Evolutionary conservation across 2,888 invertebrate genomes (phyloP).

Genomic region (Cryptophagus acutangulus): DNA sequence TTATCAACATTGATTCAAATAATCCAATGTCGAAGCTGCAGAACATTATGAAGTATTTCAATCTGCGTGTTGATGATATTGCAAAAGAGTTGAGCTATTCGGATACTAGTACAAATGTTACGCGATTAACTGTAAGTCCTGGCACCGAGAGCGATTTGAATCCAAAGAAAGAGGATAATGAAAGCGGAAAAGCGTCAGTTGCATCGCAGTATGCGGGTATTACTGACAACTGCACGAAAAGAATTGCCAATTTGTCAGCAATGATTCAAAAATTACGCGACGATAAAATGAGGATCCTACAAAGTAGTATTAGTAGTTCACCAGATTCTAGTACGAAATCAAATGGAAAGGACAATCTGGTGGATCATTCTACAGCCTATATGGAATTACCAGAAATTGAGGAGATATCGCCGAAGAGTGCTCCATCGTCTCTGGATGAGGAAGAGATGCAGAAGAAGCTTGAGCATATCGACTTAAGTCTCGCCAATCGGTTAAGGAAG

Average conservation of each 20-base stretch:
- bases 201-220: constrained; percentile 48
- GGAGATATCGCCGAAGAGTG: constrained; percentile 14
- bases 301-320: background rate
- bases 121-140: background rate
- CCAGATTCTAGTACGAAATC: background rate
- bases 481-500: constrained; percentile 34
- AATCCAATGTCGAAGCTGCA: constrained; percentile 25
- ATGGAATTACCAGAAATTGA: constrained; percentile 35
- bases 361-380: constrained; percentile 39
- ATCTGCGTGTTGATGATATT: constrained; percentile 30
- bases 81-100: constrained; percentile 28
- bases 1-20: constrained; percentile 48
- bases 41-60: constrained; percentile 30
- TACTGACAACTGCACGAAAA: constrained; percentile 52
- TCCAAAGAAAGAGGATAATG: background rate
- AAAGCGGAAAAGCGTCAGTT: constrained; percentile 5
- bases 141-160: background rate
- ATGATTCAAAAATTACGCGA: constrained; percentile 57
- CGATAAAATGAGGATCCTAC: constrained; percentile 52
- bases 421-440: constrained; percentile 25
- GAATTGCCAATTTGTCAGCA: constrained; percentile 54
- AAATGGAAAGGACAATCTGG: constrained; percentile 28
- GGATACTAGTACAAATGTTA: constrained; percentile 11
- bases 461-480: constrained; percentile 37
- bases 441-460: constrained; percentile 32